Evolutionary conservation across 2,888 invertebrate species (phyloP), one percentile per base, ranked within the genome.

Genomic region (Folsomia manolachei): DNA sequence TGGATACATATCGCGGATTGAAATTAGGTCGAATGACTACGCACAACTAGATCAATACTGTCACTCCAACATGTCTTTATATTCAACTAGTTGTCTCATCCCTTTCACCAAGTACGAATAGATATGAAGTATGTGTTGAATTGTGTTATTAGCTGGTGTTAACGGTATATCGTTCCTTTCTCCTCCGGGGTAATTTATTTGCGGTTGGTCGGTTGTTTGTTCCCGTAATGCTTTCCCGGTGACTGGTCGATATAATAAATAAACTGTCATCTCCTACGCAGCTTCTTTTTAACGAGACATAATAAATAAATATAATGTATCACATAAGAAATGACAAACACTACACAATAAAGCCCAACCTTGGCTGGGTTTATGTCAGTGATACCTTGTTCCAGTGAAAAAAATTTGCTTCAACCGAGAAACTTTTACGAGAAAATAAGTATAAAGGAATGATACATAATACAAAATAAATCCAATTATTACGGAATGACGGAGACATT

Each of bases 381-480:
- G 4, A 9, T 14, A 39, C 14, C 39, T 14, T 39, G 39, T 39
- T 4, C 39, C 39, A 4, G 39, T 39, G 39, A 39, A 9, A n/a
- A n/a, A n/a, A n/a, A n/a, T n/a, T n/a, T n/a, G n/a, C n/a, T n/a
- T n/a, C n/a, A n/a, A 4, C 39, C 14, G 39, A 14, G 39, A 39
- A 39, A 39, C 7, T 14, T 9, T 9, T 4, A 14, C 39, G 39
- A 39, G 39, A 39, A 39, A 39, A 14, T 9, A 39, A 39, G 39
- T 39, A 56, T 4, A 56, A 56, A 14, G 7, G 56, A 56, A 19
- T 56, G 56, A 56, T 14, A n/a, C n/a, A 56, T 56, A 56, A 56
- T 56, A 56, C 56, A 56, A 7, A 56, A 56, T 56, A 56, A 56
- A 56, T 56, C 56, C 56, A 4, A 56, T 56, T 56, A 56, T 56